phyloP scores from a whole-genome alignment of 1,140 invertebrate species.

The Scaptomyza graminum region DNA sequence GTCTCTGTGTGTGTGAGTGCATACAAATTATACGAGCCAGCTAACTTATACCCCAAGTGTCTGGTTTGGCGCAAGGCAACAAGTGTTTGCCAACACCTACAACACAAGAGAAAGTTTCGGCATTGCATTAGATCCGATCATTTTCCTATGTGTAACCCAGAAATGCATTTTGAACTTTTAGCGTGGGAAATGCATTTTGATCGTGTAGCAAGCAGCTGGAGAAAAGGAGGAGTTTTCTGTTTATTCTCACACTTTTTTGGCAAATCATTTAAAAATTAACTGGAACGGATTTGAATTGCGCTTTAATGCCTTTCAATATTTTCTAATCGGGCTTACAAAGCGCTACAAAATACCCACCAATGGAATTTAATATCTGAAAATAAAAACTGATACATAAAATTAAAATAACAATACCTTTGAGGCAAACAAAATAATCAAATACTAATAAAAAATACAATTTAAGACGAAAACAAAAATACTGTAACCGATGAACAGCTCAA shows the following conservation, averaged over 20 bases:
- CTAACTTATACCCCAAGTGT: constrained; percentile 38
- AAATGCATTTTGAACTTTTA: constrained; percentile 24
- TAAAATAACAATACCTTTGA: constrained; percentile 63
- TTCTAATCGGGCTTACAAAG: constrained; percentile 30
- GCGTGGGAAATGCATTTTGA: constrained; percentile 27
- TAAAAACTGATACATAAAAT: constrained; percentile 51
- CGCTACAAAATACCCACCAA: constrained; percentile 54
- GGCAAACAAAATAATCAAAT: constrained; percentile 42
- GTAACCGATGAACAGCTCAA: constrained; percentile 23
- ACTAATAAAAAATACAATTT: constrained; percentile 35
- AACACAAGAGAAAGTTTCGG: constrained; percentile 53
- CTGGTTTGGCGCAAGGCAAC: constrained; percentile 61
- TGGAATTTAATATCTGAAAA: constrained; percentile 44
- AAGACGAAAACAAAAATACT: constrained; percentile 49
- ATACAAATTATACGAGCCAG: constrained; percentile 63
- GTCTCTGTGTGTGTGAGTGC: constrained; percentile 16
- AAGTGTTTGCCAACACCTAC: constrained; percentile 79
- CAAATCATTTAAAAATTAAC: constrained; percentile 38
- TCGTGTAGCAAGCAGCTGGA: no score
- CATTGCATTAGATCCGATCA: constrained; percentile 29
- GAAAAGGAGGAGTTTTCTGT: not conserved
- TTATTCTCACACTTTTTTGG: constrained; percentile 36
- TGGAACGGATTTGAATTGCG: constrained; percentile 1
- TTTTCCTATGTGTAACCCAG: constrained; percentile 41
- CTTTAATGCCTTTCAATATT: constrained; percentile 5